Conservation (phyloP, 2,888 invertebrate species). For the Boloria selene region DNA sequence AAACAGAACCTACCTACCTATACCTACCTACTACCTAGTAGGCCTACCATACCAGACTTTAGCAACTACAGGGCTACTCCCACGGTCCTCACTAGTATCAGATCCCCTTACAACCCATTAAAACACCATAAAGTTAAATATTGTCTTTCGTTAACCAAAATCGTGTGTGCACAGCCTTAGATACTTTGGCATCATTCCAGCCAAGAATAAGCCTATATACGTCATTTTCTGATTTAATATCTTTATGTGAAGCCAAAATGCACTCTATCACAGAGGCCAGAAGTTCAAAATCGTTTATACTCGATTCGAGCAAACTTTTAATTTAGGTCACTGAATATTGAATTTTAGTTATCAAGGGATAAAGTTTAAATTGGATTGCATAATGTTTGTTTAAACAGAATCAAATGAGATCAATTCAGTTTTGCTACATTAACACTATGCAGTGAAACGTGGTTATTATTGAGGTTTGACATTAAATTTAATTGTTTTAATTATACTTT, state of each 20-base stretch:
- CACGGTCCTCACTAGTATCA: no score
- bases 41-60: no score
- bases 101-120: no score
- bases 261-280: slow-evolving; percentile 20
- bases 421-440: slow-evolving; percentile 25
- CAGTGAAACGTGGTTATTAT: slow-evolving; percentile 14
- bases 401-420: slow-evolving; percentile 23
- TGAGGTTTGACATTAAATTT: slow-evolving; percentile 7
- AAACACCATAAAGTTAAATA: no score
- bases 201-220: slow-evolving; percentile 31
- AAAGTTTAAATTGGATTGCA: slow-evolving; percentile 26
- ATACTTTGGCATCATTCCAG: slow-evolving; percentile 28
- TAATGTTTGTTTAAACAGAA: slow-evolving; percentile 30
- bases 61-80: no score
- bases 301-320: neutral
- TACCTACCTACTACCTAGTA: no score
- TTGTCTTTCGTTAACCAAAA: neutral
- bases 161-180: slow-evolving; percentile 4
- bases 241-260: slow-evolving; percentile 1
- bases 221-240: slow-evolving; percentile 27
- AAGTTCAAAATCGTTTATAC: neutral
- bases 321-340: slow-evolving; percentile 32
- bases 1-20: no score
- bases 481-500: slow-evolving; percentile 14
- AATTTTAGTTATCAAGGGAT: slow-evolving; percentile 25